Evolutionary conservation across 2,113 vertebrate genomes (phyloP).

Genomic region (Scolopax mira): DNA sequence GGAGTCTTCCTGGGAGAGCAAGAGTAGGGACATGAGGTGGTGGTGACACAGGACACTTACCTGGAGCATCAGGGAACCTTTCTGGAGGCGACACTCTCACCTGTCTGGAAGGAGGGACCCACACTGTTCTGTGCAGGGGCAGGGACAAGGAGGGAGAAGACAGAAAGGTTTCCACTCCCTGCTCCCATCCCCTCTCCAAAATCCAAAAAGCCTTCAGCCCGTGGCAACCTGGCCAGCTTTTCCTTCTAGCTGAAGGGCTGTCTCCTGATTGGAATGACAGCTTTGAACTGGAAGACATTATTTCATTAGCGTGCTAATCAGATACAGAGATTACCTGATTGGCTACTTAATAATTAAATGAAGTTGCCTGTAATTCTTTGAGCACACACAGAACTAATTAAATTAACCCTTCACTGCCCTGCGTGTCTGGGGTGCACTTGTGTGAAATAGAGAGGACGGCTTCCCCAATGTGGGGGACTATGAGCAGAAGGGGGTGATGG

Average conservation of each 20-base stretch:
- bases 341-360: constrained; percentile 79
- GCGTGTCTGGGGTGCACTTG: constrained; percentile 9
- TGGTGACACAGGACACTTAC: background rate
- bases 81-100: background rate
- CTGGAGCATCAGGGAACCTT: background rate
- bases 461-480: background rate
- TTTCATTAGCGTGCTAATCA: constrained; percentile 75
- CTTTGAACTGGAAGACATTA: constrained; percentile 75
- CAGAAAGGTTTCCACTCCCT: background rate
- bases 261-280: constrained; percentile 72
- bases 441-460: constrained; percentile 44
- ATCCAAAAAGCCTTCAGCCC: constrained; percentile 19
- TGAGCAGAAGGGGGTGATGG: background rate
- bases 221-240: constrained; percentile 65
- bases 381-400: constrained; percentile 73
- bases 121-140: background rate
- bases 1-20: background rate
- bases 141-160: background rate
- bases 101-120: background rate
- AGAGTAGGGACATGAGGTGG: background rate
- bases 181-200: background rate
- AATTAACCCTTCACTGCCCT: constrained; percentile 70
- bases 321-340: constrained; percentile 73
- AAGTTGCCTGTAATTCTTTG: constrained; percentile 76
- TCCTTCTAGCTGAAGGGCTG: constrained; percentile 58